Conservation (phyloP, 2,797 vertebrate genomes). For the Mormyrops attenuatus region DNA sequence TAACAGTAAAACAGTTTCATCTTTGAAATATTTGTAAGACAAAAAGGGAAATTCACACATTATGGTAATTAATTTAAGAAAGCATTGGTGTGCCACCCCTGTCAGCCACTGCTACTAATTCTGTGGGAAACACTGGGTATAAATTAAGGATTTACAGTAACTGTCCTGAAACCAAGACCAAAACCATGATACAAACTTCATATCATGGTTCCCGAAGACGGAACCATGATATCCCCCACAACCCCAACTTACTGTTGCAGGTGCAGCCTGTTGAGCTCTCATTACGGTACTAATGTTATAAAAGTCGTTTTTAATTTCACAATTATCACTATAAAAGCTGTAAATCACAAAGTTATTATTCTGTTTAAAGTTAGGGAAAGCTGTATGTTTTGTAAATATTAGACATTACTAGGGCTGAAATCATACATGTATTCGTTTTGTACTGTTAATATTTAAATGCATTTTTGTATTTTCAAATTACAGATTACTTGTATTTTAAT, state of each 20-base stretch:
- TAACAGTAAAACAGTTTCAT: background rate
- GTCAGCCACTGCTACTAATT: background rate
- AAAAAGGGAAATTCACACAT: background rate
- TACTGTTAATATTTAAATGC: background rate
- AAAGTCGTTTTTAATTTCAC: background rate
- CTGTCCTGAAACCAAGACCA: background rate
- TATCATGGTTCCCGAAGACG: background rate
- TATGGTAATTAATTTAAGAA: background rate
- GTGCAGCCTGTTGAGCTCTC: background rate
- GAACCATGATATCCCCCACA: background rate
- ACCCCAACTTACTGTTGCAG: background rate
- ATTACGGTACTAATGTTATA: background rate
- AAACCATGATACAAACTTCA: background rate
- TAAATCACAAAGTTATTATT: background rate
- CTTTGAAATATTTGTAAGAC: background rate
- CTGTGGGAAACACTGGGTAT: background rate
- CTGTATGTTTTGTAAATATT: background rate
- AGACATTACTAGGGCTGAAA: background rate
- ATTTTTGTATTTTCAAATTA: background rate
- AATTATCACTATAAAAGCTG: background rate
- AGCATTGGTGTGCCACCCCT: background rate
- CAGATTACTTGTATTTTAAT: background rate
- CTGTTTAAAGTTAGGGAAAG: background rate
- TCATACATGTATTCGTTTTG: background rate
- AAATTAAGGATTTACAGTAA: background rate